Conservation (phyloP, 1,140 invertebrate genomes). For the Listronotus oregonensis region DNA sequence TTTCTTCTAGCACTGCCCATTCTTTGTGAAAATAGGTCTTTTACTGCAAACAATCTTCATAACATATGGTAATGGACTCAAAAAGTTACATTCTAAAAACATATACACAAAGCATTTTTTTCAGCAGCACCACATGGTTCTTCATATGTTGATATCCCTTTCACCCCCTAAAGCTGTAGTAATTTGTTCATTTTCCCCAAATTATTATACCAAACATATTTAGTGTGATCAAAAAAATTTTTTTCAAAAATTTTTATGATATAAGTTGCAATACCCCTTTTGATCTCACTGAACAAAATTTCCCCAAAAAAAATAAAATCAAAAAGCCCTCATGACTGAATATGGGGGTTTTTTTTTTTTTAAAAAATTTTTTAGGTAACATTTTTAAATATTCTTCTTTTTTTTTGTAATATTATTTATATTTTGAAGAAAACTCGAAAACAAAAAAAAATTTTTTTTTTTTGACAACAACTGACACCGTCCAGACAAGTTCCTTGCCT, state of each 20-base stretch:
- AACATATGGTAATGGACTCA: slow-evolving; percentile 76
- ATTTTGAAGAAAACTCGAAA: too few relatives aligned
- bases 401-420: too few relatives aligned
- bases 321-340: slow-evolving; percentile 25
- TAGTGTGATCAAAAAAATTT: slow-evolving; percentile 71
- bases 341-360: too few relatives aligned
- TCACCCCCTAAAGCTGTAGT: slow-evolving; percentile 82
- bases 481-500: too few relatives aligned
- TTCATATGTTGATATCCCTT: slow-evolving; percentile 74
- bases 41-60: slow-evolving; percentile 91
- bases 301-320: too few relatives aligned
- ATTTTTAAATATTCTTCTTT: too few relatives aligned
- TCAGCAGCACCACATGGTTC: slow-evolving; percentile 88
- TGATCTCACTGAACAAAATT: neutral
- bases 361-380: too few relatives aligned
- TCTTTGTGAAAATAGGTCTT: slow-evolving; percentile 90
- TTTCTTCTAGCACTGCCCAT: slow-evolving; percentile 88
- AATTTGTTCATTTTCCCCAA: slow-evolving; percentile 83
- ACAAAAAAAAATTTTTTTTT: too few relatives aligned
- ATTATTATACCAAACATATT: slow-evolving; percentile 83
- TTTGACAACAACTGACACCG: too few relatives aligned
- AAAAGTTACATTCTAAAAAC: slow-evolving; percentile 82
- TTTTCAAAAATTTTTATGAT: slow-evolving; percentile 86
- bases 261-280: slow-evolving; percentile 81
- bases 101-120: slow-evolving; percentile 81